Evolutionary conservation across 2,113 vertebrate species (phyloP).

Genomic region (Strigops habroptila): DNA sequence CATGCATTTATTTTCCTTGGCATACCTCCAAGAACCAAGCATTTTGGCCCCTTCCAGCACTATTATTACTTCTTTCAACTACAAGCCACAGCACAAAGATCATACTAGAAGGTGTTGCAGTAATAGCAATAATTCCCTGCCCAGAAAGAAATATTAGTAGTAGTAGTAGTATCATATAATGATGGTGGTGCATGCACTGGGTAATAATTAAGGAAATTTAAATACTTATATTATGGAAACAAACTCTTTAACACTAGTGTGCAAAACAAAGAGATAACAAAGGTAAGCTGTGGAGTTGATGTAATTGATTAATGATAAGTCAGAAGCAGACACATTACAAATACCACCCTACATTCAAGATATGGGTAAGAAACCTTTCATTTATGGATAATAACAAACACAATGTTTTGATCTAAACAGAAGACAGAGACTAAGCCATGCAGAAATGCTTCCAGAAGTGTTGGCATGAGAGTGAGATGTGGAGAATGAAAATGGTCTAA

Average conservation of each 20-base stretch:
- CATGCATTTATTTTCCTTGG: background rate
- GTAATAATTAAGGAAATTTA: background rate
- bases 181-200: background rate
- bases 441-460: background rate
- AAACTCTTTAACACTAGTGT: background rate
- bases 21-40: background rate
- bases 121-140: background rate
- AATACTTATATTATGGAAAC: background rate
- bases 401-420: background rate
- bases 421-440: background rate
- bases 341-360: background rate
- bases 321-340: background rate
- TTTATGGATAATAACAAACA: background rate
- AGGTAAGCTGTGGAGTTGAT: background rate
- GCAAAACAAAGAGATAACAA: background rate
- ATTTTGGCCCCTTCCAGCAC: background rate
- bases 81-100: background rate
- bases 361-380: background rate
- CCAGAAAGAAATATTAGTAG: background rate
- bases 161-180: background rate
- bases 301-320: background rate
- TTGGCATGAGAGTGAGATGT: background rate
- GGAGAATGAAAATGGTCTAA: background rate
- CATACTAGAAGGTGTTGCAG: background rate
- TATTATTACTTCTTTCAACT: background rate